Base-by-base conservation (phyloP, 2,113 vertebrate genomes). In the Gorsachius goisagi region DNA sequence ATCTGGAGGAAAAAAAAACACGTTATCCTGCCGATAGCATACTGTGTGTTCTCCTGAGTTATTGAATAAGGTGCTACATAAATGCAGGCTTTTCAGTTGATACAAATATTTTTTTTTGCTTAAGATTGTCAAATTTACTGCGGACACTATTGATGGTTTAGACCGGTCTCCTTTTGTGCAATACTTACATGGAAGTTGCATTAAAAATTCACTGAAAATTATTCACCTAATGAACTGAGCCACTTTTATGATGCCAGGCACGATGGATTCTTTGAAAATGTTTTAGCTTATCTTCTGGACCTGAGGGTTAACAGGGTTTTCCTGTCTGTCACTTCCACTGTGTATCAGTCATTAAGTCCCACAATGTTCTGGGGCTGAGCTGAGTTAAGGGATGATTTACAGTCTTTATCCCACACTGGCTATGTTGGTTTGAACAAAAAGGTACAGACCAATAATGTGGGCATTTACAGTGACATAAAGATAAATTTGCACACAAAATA, bases 1-100 rank as follows among this genome's bases (percentile, higher is more conserved):
- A 98, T 98, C 98, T 98, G 98, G 98, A 98, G 97, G 88, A 71
- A 78, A 88, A 97, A 96, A 94, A 96, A 41, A 12, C 9, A 90
- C 87, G 93, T 96, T 98, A 95, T 97, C 97, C 72, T 67, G 95
- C 98, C 97, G 97, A 98, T 98, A 98, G 95, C 97, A 96, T 88
- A 96, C 96, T 97, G 92, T 90, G 92, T 97, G 97, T 94, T 98
- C 97, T 97, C 92, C 92, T 94, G 97, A 97, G 90, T 92, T 97
- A 81, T 32, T 92, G 88, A 97, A 94, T 95, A 97, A 98, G 97
- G 95, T 97, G 95, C 88, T 58, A 47, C 81, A 90, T 73, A 97
- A 97, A 97, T 87, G 82, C 85, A 90, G 91, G 77, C 71, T 96
- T 97, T 97, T 96, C 85, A 95, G 63, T 93, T 81, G 86, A 93